Conservation (phyloP, 37 sponge, comb jelly and placozoan genomes). For the Geodia barretti region DNA sequence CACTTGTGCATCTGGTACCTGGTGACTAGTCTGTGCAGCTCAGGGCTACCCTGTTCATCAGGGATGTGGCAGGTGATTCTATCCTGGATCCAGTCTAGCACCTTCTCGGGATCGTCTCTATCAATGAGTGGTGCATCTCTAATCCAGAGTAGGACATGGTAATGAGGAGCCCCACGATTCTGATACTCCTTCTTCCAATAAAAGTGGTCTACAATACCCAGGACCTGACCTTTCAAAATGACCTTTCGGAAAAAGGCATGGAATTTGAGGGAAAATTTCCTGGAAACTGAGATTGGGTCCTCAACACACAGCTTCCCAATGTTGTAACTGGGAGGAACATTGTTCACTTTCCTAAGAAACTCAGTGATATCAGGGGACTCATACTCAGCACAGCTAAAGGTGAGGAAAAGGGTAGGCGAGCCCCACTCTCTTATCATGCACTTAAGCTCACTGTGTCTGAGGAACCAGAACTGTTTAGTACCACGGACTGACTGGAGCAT, state of each 20-base stretch:
- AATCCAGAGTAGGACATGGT: slow-evolving; percentile 63
- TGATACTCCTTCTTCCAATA: slow-evolving; percentile 38
- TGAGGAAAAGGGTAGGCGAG: no score
- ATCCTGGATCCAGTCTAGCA: slow-evolving; percentile 35
- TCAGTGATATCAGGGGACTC: no score
- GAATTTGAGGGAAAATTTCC: slow-evolving; percentile 48
- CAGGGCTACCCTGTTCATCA: slow-evolving; percentile 36
- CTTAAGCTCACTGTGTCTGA: slow-evolving; percentile 34
- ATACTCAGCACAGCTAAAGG: no score
- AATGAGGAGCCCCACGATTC: slow-evolving; percentile 49
- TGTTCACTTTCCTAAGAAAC: slow-evolving; percentile 42
- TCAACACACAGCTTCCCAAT: slow-evolving; percentile 56
- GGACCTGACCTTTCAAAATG: slow-evolving; percentile 22
- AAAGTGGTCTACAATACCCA: slow-evolving; percentile 49
- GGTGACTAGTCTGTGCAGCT: slow-evolving; percentile 54
- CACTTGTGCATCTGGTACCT: slow-evolving; percentile 43
- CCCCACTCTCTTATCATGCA: slow-evolving; percentile 65
- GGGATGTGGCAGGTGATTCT: slow-evolving; percentile 69
- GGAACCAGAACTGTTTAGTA: slow-evolving; percentile 50
- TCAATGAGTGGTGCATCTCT: slow-evolving; percentile 47
- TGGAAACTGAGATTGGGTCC: slow-evolving; percentile 61
- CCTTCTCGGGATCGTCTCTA: background rate
- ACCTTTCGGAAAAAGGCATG: no score
- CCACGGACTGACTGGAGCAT: slow-evolving; percentile 52
- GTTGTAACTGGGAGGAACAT: slow-evolving; percentile 5